A percentile compares a stretch with the other conserved stretches of the same genome.
Conservation (phyloP, 2,888 invertebrate genomes). For the Ligdia adustata region DNA sequence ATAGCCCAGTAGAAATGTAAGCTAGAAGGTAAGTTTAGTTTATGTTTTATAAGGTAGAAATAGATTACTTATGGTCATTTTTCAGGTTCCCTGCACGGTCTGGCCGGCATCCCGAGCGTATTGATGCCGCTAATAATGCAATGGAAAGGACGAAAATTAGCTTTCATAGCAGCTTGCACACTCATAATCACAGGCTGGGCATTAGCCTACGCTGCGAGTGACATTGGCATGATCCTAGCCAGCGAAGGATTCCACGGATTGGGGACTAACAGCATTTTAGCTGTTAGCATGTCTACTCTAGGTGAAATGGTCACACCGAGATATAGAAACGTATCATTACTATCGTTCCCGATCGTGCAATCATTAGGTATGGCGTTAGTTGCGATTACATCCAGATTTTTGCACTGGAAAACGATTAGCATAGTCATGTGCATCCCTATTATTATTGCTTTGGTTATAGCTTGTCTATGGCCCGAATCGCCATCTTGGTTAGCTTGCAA, state of each 20-base stretch:
- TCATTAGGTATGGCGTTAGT: conserved; percentile 27
- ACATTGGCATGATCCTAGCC: conserved; percentile 21
- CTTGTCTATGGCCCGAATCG: conserved; percentile 35
- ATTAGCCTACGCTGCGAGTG: conserved; percentile 22
- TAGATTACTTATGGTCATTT: too few relatives aligned
- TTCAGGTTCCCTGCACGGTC: conserved; percentile 38
- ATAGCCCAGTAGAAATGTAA: too few relatives aligned
- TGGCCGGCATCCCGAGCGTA: conserved; percentile 40
- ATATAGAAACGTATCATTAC: conserved; percentile 30
- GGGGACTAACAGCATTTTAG: conserved; percentile 33
- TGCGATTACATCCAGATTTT: conserved; percentile 26
- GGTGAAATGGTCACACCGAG: conserved; percentile 39
- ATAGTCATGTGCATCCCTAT: conserved; percentile 24
- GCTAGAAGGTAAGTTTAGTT: too few relatives aligned
- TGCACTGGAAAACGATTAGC: conserved; percentile 35
- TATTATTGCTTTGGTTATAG: conserved; percentile 17
- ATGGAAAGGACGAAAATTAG: conserved; percentile 34
- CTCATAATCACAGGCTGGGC: conserved; percentile 35
- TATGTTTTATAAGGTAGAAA: too few relatives aligned
- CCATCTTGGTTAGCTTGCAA: conserved; percentile 38
- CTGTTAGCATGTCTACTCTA: conserved; percentile 27
- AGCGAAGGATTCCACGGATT: conserved; percentile 38
- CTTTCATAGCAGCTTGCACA: conserved; percentile 35
- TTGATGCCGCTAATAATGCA: conserved; percentile 38
- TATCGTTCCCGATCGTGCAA: conserved; percentile 26